Conservation (phyloP, 2,888 invertebrate species). For the Xestia c-nigrum region DNA sequence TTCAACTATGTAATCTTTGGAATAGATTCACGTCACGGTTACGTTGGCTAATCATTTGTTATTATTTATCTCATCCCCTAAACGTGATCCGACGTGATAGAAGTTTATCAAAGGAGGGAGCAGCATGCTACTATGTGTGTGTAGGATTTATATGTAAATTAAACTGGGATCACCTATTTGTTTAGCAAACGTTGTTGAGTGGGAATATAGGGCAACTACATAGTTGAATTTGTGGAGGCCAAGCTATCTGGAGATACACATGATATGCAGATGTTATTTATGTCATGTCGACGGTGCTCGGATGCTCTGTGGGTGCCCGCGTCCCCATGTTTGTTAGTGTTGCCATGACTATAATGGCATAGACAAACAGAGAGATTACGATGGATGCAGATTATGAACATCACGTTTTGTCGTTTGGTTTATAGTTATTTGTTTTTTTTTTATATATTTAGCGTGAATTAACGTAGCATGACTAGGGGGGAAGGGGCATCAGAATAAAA, state of each 20-base stretch:
- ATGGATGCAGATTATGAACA: background rate
- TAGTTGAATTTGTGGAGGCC: background rate
- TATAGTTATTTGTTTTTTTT: background rate
- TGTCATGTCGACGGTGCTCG: background rate
- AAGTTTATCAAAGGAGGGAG: constrained; percentile 13
- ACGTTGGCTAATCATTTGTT: constrained; percentile 14
- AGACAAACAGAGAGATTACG: background rate
- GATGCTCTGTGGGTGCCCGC: too few species aligned
- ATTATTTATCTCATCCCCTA: constrained; percentile 17
- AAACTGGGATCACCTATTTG: constrained; percentile 19
- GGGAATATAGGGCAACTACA: background rate
- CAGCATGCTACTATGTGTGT: background rate
- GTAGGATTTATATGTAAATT: background rate
- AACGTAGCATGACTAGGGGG: background rate
- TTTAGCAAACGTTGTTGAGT: constrained; percentile 6
- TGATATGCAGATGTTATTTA: background rate
- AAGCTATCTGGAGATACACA: background rate
- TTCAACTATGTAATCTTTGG: background rate
- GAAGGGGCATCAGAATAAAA: background rate
- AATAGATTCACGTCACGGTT: constrained; percentile 13
- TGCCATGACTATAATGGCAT: background rate
- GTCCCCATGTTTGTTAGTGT: background rate
- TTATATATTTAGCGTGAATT: background rate
- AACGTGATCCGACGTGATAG: constrained; percentile 8
- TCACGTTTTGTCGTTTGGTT: background rate